Evolutionary conservation across 2,888 invertebrate genomes (phyloP), one percentile per base, ranked within the genome.

Genomic region (Liodrosophila aerea): DNA sequence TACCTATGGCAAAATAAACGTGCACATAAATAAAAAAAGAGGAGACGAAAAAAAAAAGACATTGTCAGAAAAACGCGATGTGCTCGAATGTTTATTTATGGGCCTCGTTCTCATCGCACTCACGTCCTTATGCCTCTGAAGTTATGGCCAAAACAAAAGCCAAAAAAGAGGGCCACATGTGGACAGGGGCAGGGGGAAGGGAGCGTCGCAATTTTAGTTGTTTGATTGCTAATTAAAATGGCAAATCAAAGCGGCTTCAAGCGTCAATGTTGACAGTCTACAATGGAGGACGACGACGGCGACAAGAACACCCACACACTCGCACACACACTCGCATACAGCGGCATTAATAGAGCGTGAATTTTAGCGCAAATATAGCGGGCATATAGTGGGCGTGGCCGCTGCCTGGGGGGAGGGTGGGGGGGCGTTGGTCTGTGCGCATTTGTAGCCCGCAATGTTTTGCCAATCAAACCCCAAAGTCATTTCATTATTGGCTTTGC

Each of bases 401-500:
- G 31, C 31, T 11, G 41, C 16, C 11, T 22, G 34, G 18, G 33
- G 47, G 43, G 49, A 47, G 37, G 54, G 29, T 45, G 59, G 45
- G 46, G 51, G 52, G 56, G 34, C 44, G 29, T 52, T 39, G 50
- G 13, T 9, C 34, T 61, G 58, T 47, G 73, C 64, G 64, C 72
- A 82, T 82, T 74, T 81, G 75, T 69, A 69, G 65, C 76, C 76
- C 71, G 64, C 85, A 77, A 80, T 87, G 87, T 85, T 86, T 86
- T 86, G 83, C 76, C 87, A 85, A 85, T 87, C 85, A 87, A 82
- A 82, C 85, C 86, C 82, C 85, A 85, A 85, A 87, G 85, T 87
- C 87, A 85, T 87, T 85, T 87, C 81, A 87, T 85, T 85, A 85
- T 85, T 87, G 87, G 85, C 87, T 85, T 85, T 81, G 86, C 85